Evolutionary conservation across 2,888 invertebrate species (phyloP), one percentile per base, ranked within the genome.

Genomic region (Cephalotes varians): DNA sequence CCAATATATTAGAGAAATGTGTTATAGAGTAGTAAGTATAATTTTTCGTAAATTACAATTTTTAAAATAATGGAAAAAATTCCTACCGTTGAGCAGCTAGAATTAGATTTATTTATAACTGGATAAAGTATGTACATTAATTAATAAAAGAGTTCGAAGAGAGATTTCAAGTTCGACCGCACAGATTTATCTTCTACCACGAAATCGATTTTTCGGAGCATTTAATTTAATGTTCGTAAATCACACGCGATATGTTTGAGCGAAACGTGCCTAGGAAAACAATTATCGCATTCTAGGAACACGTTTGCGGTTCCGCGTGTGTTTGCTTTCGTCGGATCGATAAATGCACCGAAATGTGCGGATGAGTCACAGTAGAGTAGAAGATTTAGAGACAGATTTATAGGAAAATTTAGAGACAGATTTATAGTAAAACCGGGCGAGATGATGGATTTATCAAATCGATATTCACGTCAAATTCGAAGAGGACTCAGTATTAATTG

Each of bases 401-500:
- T 40, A n/a, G 40, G 12, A 10, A 40, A 3, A 12, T 40, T 12
- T n/a, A 15, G 12, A 47, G 18, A 56, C 18, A 21, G 34, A 49
- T 62, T 34, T 73, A 34, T 34, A 18, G 37, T 25, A 40, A 51
- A 51, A 37, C 12, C 5, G 9, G 4, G 1, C 21, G 62, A 25
- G 25, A 18, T 21, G 21, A 7, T 40, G 34, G 7, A 40, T 77
- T 83, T 84, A 49, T 62, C 58, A 51, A 67, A 64, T 71, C 64
- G 18, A 76, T 69, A 12, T 81, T 56, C 18, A 58, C 58, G 65
- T 74, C 49, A 31, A n/a, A n/a, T 64, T 85, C 34, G 25, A 72
- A 37, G 10, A 47, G 47, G 34, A 58, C 62, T 73, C 62, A 40
- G 88, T 87, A 92, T 92, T 93, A 93, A 93, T 84, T 86, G 81